Evolutionary conservation across 2,113 vertebrate species (phyloP).

Genomic region (Amblyornis subalaris): DNA sequence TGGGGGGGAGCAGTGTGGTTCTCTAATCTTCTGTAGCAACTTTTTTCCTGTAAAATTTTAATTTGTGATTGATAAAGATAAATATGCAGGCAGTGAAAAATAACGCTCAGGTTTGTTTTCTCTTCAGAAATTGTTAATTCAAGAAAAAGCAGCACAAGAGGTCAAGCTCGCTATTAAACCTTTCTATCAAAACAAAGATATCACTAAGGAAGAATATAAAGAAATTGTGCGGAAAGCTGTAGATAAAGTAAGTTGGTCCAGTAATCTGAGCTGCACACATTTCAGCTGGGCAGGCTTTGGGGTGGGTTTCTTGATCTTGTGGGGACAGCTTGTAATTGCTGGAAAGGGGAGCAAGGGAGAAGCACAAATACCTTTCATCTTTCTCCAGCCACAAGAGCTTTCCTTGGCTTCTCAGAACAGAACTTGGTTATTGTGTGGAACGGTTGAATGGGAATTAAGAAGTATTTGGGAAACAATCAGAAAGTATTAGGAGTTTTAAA

Average conservation of each 20-base stretch:
- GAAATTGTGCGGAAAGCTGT: constrained; percentile 98
- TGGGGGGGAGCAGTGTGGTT: background rate
- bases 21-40: background rate
- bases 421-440: background rate
- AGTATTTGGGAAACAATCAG: background rate
- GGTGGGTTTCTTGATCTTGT: background rate
- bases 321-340: background rate
- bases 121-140: constrained; percentile 87
- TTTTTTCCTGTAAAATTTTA: background rate
- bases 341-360: background rate
- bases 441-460: background rate
- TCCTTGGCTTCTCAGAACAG: background rate
- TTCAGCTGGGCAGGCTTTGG: background rate
- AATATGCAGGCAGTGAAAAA: background rate
- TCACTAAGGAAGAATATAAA: constrained; percentile 97
- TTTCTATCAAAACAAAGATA: constrained; percentile 97
- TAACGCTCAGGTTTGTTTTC: background rate
- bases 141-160: constrained; percentile 92
- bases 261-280: rapidly evolving
- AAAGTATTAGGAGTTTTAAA: background rate
- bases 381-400: background rate
- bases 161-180: constrained; percentile 95
- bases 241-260: constrained; percentile 82
- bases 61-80: background rate
- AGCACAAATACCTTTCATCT: background rate